These are phyloP conservation scores for Phycodurus eques DNA, from an alignment of 2,113 vertebrate genomes.

Conservation along the genomic window DNA sequence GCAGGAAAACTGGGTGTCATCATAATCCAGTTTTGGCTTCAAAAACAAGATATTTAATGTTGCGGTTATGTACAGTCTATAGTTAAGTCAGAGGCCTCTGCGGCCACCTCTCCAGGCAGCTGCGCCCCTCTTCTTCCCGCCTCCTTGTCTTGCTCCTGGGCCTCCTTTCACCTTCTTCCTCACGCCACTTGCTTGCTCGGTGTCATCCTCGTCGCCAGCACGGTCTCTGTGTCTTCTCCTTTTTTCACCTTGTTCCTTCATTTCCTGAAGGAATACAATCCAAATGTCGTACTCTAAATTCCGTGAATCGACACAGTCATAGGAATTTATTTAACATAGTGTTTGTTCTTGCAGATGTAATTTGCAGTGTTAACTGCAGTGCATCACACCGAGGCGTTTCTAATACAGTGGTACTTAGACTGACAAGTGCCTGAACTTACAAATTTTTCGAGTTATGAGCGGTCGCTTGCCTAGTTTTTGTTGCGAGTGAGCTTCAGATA, in stretches of 20 bases:
- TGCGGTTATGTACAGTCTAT: conserved; percentile 46
- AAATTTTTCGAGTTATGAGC: no score
- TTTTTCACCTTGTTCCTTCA: conserved; percentile 89
- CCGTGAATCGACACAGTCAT: no score
- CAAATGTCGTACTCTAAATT: neutral
- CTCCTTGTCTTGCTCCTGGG: conserved; percentile 26
- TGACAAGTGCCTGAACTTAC: no score
- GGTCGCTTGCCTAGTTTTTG: no score
- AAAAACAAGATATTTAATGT: conserved; percentile 22
- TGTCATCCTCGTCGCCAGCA: conserved; percentile 74
- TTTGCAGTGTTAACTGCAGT: no score
- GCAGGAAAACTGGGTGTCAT: conserved; percentile 15
- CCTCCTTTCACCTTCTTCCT: conserved; percentile 90
- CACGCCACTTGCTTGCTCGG: conserved; percentile 85
- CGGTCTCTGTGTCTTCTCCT: conserved; percentile 76
- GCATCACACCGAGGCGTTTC: no score
- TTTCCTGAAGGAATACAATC: conserved; percentile 73
- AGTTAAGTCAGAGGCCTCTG: conserved; percentile 27
- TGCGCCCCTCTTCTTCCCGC: conserved; percentile 49
- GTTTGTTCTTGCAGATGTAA: neutral
- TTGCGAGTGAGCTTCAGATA: no score
- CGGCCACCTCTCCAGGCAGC: conserved; percentile 59
- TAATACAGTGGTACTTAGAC: no score
- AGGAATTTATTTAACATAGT: neutral
- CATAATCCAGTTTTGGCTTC: conserved; percentile 11